phyloP scores from a whole-genome alignment of 1,140 invertebrate species.

The Muscidifurax raptorellus region DNA sequence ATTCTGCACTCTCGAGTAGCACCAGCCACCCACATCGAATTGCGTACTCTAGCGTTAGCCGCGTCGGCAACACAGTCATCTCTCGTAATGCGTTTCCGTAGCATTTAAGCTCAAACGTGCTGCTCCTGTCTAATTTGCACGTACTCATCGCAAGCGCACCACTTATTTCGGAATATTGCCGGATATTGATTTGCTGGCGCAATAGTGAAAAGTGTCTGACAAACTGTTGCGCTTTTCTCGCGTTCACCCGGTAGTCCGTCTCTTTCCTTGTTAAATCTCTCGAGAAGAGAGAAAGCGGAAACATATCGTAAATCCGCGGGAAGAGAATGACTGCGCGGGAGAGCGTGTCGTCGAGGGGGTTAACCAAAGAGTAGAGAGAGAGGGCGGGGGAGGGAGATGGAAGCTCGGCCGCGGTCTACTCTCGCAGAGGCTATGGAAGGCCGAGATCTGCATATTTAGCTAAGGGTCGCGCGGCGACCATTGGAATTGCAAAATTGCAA shows the following conservation, averaged over 20 bases:
- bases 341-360: not conserved
- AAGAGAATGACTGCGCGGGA: not conserved
- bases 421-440: conserved; percentile 5
- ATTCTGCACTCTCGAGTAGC: conserved; percentile 12
- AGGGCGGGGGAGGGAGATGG: not conserved
- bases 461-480: conserved; percentile 61
- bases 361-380: not conserved
- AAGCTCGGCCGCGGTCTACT: not conserved
- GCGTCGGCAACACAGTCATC: not conserved
- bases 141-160: not conserved
- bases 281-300: not conserved
- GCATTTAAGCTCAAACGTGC: not conserved
- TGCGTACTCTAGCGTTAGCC: not conserved
- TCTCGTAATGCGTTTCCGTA: conserved; percentile 51
- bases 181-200: not conserved
- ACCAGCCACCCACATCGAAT: not conserved
- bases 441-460: conserved; percentile 63
- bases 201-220: not conserved
- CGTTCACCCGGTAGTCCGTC: not conserved
- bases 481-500: conserved; percentile 69
- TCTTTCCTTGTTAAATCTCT: not conserved
- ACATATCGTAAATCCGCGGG: not conserved
- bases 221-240: not conserved
- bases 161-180: too few relatives aligned
- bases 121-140: not conserved